These are phyloP conservation scores for Meloidogyne hapla DNA, from an alignment of 1,140 invertebrate species.

Conservation along the genomic window DNA sequence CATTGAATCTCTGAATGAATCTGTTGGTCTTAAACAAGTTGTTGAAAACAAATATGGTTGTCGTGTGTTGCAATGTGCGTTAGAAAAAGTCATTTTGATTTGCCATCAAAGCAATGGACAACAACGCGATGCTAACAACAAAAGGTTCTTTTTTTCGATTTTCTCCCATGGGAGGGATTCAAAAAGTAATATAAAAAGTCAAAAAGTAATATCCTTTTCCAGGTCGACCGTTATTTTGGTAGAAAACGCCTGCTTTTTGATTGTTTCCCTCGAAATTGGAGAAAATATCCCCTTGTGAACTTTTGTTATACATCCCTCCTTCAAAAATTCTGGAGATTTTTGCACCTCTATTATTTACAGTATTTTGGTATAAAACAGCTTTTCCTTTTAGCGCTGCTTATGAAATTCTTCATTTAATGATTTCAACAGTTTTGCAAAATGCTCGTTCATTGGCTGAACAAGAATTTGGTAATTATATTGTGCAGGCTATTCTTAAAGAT, in stretches of 20 bases:
- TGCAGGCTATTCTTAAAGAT: conserved; percentile 34
- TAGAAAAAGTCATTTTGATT: conserved; percentile 27
- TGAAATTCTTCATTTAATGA: conserved; percentile 31
- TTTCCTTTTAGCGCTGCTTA: conserved; percentile 22
- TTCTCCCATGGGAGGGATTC: not conserved
- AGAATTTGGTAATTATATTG: conserved; percentile 47
- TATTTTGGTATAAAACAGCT: not conserved
- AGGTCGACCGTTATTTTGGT: too few species aligned
- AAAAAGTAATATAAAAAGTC: too few species aligned
- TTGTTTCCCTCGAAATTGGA: not conserved
- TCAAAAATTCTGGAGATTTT: not conserved
- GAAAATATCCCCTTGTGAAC: not conserved
- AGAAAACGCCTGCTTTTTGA: not conserved
- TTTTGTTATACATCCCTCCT: too few species aligned
- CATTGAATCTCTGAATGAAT: not conserved
- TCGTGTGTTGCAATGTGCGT: conserved; percentile 36
- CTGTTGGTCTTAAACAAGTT: not conserved
- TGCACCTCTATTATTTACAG: not conserved
- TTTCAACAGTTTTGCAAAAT: conserved; percentile 35
- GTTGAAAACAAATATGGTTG: conserved; percentile 40
- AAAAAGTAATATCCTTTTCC: too few species aligned
- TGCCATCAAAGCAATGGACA: conserved; percentile 9
- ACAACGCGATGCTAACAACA: not conserved
- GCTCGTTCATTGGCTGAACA: conserved; percentile 31
- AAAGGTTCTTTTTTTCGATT: not conserved